phyloP scores from a whole-genome alignment of 2,888 invertebrate species.

The Pachymerium ferrugineum region DNA sequence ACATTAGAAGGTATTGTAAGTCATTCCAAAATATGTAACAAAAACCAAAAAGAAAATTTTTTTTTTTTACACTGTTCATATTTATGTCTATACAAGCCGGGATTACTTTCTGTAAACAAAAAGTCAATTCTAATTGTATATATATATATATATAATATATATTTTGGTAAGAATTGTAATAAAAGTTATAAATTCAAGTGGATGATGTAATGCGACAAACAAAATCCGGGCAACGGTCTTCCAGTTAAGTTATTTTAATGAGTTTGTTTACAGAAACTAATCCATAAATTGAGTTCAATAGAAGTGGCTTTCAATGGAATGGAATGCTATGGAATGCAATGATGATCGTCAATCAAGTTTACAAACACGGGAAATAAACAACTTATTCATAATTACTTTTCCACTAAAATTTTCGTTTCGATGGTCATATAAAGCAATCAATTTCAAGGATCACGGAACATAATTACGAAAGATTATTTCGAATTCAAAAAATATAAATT shows the following conservation, averaged over 20 bases:
- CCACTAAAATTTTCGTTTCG: background rate
- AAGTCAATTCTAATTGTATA: no score
- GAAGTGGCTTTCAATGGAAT: conserved; percentile 7
- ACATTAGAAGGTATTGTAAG: conserved; percentile 34
- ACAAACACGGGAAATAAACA: conserved; percentile 9
- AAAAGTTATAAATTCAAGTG: background rate
- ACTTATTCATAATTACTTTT: background rate
- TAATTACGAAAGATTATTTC: no score
- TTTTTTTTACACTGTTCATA: background rate
- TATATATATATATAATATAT: background rate
- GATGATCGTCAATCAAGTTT: conserved; percentile 16
- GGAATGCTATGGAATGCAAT: background rate
- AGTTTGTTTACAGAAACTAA: conserved; percentile 22
- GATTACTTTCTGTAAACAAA: conserved; percentile 18
- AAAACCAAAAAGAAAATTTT: no score
- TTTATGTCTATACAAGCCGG: background rate
- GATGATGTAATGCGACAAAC: background rate
- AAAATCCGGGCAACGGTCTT: conserved; percentile 16
- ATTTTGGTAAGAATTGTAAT: background rate
- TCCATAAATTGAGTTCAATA: conserved; percentile 19
- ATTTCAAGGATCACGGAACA: no score
- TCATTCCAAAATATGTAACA: background rate
- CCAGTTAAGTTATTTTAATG: conserved; percentile 22
- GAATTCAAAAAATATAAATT: no score
- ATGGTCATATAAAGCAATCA: background rate